A percentile compares a stretch with the other conserved stretches of the same genome.
Conservation (phyloP, 2,888 invertebrate genomes). For the Leptinotarsa juncta region DNA sequence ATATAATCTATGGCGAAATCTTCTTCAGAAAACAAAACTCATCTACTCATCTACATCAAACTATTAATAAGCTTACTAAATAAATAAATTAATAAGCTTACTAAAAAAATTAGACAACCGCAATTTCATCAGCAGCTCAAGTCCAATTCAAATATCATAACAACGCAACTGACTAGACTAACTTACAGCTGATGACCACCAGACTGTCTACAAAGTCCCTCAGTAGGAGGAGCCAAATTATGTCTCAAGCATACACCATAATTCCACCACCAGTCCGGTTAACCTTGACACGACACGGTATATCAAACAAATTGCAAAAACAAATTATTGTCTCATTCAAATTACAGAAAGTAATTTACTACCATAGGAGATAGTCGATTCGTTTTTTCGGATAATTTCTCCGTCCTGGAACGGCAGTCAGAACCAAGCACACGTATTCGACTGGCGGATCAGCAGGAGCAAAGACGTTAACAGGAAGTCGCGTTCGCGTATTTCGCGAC, state of each 20-base stretch:
- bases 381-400: too few species aligned
- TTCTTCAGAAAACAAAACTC: too few species aligned
- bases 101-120: too few species aligned
- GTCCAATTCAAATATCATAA: too few species aligned
- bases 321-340: background rate
- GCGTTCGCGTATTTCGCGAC: conserved; percentile 13
- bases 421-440: background rate
- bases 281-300: conserved; percentile 30
- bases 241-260: conserved; percentile 33
- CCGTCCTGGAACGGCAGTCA: too few species aligned
- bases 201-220: conserved; percentile 11
- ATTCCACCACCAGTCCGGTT: conserved; percentile 34
- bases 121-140: too few species aligned
- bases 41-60: too few species aligned
- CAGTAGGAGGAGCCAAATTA: conserved; percentile 12
- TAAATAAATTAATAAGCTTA: too few species aligned
- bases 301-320: background rate
- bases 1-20: too few species aligned
- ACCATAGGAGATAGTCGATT: too few species aligned
- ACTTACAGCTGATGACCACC: conserved; percentile 9
- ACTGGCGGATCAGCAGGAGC: conserved; percentile 8
- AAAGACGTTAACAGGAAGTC: background rate
- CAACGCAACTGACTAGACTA: background rate
- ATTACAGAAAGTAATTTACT: background rate
- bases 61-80: too few species aligned